These are phyloP conservation scores for Augiades crinisus DNA, from an alignment of 2,888 invertebrate species.

Conservation along the genomic window DNA sequence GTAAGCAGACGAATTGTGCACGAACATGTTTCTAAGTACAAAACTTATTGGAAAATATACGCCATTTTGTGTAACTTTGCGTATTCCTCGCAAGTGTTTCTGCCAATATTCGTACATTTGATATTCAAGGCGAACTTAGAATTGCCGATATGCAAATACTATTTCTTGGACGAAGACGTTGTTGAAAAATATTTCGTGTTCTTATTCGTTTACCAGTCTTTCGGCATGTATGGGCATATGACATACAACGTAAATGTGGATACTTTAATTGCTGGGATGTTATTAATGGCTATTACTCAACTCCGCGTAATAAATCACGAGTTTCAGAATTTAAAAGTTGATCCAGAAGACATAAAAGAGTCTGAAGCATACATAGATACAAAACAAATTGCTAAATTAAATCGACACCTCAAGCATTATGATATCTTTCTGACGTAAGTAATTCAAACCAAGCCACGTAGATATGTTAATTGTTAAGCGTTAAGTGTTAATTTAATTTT, in stretches of 20 bases:
- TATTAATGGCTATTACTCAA: conserved; percentile 51
- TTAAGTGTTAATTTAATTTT: too few species aligned
- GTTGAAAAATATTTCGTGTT: conserved; percentile 46
- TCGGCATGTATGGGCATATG: conserved; percentile 63
- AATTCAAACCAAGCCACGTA: too few species aligned
- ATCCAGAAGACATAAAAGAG: conserved; percentile 20
- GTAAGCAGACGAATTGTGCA: conserved; percentile 41
- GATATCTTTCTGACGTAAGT: conserved; percentile 49
- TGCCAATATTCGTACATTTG: conserved; percentile 45
- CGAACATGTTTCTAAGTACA: conserved; percentile 41
- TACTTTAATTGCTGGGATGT: conserved; percentile 53
- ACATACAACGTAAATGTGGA: conserved; percentile 57
- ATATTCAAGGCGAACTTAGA: conserved; percentile 43
- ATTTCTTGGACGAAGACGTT: conserved; percentile 53
- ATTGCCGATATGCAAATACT: conserved; percentile 62
- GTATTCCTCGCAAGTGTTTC: conserved; percentile 43
- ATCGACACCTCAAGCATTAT: conserved; percentile 48
- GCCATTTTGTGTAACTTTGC: conserved; percentile 41
- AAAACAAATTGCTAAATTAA: conserved; percentile 34
- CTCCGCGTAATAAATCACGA: conserved; percentile 50
- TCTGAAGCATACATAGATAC: conserved; percentile 30
- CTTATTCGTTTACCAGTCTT: conserved; percentile 54
- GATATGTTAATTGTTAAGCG: too few species aligned
- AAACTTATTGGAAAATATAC: conserved; percentile 43
- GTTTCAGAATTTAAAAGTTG: conserved; percentile 42